Evolutionary conservation across 2,888 invertebrate species (phyloP).

Genomic region (Epinotia demarniana): DNA sequence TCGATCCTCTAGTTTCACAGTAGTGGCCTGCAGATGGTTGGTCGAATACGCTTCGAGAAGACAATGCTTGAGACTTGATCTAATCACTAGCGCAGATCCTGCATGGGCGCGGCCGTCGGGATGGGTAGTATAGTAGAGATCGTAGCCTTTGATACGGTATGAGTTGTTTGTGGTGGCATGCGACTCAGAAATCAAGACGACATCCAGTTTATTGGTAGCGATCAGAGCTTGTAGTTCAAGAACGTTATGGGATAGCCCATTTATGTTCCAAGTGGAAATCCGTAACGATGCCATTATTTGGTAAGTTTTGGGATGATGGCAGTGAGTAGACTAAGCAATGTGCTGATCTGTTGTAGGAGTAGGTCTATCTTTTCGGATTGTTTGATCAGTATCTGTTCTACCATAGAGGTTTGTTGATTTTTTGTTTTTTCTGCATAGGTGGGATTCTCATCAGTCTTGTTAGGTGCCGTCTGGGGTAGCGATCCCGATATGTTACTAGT

Average conservation of each 20-base stretch:
- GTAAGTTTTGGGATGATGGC: too few species aligned
- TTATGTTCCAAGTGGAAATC: constrained; percentile 13
- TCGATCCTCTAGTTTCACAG: background rate
- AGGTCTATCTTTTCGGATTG: too few species aligned
- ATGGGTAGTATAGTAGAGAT: background rate
- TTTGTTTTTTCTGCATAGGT: background rate
- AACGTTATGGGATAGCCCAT: constrained; percentile 20
- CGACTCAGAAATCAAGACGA: too few species aligned
- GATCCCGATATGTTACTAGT: background rate
- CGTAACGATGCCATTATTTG: background rate
- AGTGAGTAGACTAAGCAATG: too few species aligned
- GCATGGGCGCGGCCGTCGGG: too few species aligned
- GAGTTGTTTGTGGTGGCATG: too few species aligned
- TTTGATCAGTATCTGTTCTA: too few species aligned
- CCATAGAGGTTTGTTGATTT: constrained; percentile 1
- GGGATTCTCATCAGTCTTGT: background rate
- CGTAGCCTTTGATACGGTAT: background rate
- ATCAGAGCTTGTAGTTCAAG: constrained; percentile 2
- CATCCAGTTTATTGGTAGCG: background rate
- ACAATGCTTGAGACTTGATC: background rate
- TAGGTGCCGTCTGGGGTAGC: background rate
- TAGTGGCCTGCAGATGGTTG: background rate
- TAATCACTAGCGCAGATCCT: background rate
- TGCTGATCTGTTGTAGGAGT: too few species aligned
- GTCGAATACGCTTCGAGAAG: background rate